Percentiles rank a stretch among this genome's conserved stretches.
phyloP scores from a whole-genome alignment of 92 coral and sea anemone genomes.

The Epizoanthus stellaris region DNA sequence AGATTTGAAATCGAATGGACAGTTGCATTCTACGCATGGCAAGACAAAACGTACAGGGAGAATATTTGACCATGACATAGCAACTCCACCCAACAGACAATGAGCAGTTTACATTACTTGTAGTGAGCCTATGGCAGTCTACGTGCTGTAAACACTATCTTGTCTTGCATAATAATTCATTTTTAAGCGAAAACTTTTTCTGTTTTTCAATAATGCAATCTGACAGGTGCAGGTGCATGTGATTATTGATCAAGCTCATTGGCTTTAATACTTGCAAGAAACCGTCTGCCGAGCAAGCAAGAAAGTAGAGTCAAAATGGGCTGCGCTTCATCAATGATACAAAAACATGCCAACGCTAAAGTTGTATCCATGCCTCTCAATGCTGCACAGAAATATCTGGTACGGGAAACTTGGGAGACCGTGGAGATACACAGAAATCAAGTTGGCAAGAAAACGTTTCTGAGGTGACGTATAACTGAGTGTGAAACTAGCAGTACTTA shows the following conservation, averaged over 20 bases:
- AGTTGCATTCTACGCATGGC: neutral
- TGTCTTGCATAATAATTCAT: neutral
- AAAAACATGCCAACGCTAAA: slow-evolving; percentile 23
- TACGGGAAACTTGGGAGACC: slow-evolving; percentile 88
- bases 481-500: neutral
- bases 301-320: slow-evolving; percentile 42
- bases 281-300: neutral
- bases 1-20: neutral
- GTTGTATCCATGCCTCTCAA: slow-evolving; percentile 18
- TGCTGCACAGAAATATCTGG: slow-evolving; percentile 79
- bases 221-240: slow-evolving; percentile 11
- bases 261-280: neutral
- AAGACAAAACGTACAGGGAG: neutral
- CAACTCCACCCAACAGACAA: neutral
- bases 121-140: neutral
- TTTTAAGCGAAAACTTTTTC: slow-evolving; percentile 13
- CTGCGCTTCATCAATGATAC: slow-evolving; percentile 45
- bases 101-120: neutral
- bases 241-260: slow-evolving; percentile 2
- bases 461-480: slow-evolving; percentile 54
- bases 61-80: neutral
- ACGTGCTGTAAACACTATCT: neutral
- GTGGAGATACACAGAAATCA: slow-evolving; percentile 60
- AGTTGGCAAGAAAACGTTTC: slow-evolving; percentile 80
- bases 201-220: neutral